A percentile compares a stretch with the other conserved stretches of the same genome.
These are phyloP conservation scores for Papilio helenus DNA, from an alignment of 1,140 invertebrate genomes.

Conservation along the genomic window DNA sequence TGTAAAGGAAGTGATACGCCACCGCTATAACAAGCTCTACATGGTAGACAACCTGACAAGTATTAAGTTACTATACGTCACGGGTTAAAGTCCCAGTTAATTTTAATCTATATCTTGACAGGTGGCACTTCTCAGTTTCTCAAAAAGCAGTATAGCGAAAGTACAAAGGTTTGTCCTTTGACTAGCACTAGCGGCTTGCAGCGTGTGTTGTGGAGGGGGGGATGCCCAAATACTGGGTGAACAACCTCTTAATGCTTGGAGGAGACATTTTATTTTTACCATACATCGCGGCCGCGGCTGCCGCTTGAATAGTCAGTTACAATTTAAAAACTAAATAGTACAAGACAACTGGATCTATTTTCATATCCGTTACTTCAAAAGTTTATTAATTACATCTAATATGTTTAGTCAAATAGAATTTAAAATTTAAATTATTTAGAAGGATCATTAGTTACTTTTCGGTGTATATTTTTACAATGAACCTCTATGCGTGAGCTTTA, in stretches of 20 bases:
- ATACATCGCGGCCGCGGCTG: slow-evolving; percentile 34
- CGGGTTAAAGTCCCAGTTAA: slow-evolving; percentile 22
- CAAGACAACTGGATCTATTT: slow-evolving; percentile 18
- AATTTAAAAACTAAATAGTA: slow-evolving; percentile 35
- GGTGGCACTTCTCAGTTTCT: slow-evolving; percentile 52
- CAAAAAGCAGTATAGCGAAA: slow-evolving; percentile 48
- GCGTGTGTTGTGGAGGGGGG: slow-evolving; percentile 50
- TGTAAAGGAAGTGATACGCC: slow-evolving; percentile 11
- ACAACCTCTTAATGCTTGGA: slow-evolving; percentile 78
- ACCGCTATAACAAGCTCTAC: slow-evolving; percentile 19
- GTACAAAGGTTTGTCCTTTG: slow-evolving; percentile 62
- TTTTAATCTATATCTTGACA: slow-evolving; percentile 43
- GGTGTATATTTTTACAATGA: neutral
- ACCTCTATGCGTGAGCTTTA: neutral
- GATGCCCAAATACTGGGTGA: slow-evolving; percentile 80
- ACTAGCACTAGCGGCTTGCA: slow-evolving; percentile 58
- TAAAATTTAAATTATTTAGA: neutral
- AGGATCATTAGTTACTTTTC: neutral
- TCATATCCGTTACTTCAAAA: slow-evolving; percentile 12
- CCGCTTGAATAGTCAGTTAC: neutral
- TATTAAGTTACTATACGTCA: slow-evolving; percentile 35
- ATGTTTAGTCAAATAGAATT: slow-evolving; percentile 7
- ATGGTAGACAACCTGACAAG: slow-evolving; percentile 13
- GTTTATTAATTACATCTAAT: slow-evolving; percentile 18
- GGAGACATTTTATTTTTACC: slow-evolving; percentile 82